These are phyloP conservation scores for Coracias cyanogaster DNA, from an alignment of 2,797 vertebrate genomes.

Conservation along the genomic window DNA sequence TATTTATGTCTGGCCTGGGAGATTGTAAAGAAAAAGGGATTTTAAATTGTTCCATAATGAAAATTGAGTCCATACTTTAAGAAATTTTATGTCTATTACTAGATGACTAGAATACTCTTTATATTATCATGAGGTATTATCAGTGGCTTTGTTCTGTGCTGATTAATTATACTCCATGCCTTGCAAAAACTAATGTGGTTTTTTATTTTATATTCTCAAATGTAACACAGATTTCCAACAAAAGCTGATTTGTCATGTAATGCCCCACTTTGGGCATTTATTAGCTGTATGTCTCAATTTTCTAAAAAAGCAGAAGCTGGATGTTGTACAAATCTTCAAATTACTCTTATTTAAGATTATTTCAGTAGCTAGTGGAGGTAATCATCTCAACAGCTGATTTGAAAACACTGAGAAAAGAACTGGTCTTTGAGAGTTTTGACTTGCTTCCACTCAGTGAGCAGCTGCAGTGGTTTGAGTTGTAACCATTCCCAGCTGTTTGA, in stretches of 20 bases:
- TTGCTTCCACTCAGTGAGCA: conserved; percentile 9
- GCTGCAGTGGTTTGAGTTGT: conserved; percentile 11
- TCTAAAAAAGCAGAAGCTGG: conserved; percentile 4
- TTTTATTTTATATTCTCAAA: not conserved
- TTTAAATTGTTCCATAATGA: not conserved
- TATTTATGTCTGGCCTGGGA: not conserved
- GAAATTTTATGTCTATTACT: not conserved
- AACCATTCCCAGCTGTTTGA: not conserved
- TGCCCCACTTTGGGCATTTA: not conserved
- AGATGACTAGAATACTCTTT: not conserved
- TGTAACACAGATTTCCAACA: not conserved
- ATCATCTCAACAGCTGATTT: conserved; percentile 15
- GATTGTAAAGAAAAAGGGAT: not conserved
- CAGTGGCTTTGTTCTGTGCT: not conserved
- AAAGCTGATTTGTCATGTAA: not conserved
- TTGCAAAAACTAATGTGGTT: not conserved
- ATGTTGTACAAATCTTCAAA: conserved; percentile 8
- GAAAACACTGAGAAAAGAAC: not conserved
- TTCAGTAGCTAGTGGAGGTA: conserved; percentile 14
- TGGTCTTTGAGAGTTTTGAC: not conserved
- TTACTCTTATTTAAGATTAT: conserved; percentile 18
- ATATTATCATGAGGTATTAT: not conserved
- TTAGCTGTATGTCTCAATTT: not conserved
- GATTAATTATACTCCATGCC: not conserved
- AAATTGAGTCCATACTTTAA: not conserved